Base-by-base conservation (phyloP, 2,797 vertebrate species). In the Poliocrania exsul region DNA sequence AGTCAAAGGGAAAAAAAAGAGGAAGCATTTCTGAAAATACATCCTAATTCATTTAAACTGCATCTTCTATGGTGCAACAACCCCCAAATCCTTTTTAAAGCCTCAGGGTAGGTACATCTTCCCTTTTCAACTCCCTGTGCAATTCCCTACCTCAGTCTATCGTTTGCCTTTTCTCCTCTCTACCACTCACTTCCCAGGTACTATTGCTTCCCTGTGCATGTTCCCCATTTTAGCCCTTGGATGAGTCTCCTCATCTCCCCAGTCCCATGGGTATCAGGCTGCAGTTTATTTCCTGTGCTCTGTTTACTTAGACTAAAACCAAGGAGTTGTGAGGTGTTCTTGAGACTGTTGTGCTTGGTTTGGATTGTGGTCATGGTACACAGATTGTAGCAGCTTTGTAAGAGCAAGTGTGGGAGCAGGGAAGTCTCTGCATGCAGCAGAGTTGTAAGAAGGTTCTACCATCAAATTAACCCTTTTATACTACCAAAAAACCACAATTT, bases 151-250 rank as follows among this genome's bases (percentile, higher is more conserved):
- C 29, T 56, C 57, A 65, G 24, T 54, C 86, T 85, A 13, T 37
- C 67, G 38, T 37, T 66, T 70, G 7, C 3, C 19, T 64, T 70
- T 61, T 58, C 9, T 2, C 15, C 21, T 77, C 21, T 74, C 53
- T 66, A 26, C 37, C 20, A 2, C 62, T 54, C 77, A 31, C 5
- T 74, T 83, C 50, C 69, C 54, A 65, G 58, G 13, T 31, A 42
- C 54, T 31, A 19, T 2, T 50, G 5, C 77, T 88, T 78, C 93
- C 86, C 50, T 65, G 37, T 50, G 65, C 66, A 54, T 57, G 47
- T 95, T 70, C 75, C 86, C 75, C 80, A 16, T 88, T 91, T 88
- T 24, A 88, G 50, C 33, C 62, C 49, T 79, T 65, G 70, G 88
- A 16, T 35, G 44, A 50, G 38, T 8, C 46, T 83, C 82, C 40